Evolutionary conservation across 2,113 vertebrate species (phyloP), one percentile per base, ranked within the genome.

Genomic region (Gobiocypris rarus): DNA sequence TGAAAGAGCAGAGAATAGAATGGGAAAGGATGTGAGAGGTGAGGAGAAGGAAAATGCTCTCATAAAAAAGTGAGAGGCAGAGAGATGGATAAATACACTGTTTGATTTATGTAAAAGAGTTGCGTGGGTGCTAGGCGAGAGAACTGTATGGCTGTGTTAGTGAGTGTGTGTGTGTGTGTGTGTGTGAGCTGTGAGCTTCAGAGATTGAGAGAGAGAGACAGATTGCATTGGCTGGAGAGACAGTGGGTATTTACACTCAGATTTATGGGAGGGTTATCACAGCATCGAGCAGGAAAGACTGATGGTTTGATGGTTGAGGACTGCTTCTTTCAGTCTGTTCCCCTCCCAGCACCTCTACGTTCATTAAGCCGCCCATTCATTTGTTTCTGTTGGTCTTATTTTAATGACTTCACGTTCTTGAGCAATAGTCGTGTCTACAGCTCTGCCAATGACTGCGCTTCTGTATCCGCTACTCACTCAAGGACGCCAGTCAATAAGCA

Each of bases 101-200:
- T 92, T 89, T 92, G 90, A 93, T 92, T 93, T 92, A 93, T 93
- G 93, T 91, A 93, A 94, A 94, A 86, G 82, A 90, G 85, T 81
- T 92, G 92, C 87, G 92, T 93, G 93, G 92, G 91, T 91, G 92
- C 26, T 86, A 86, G 75, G 84, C 85, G 89, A 91, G 87, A 82
- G 77, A 86, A 86, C 85, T 73, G 85, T 87, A 75, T 80, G 88
- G 82, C 31, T 85, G 70, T 85, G 86, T 84, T 83, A 11, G 86
- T 79, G 82, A 87, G 85, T 69, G 80, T 69, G 83, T 43, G 84
- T 79, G 82, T 31, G 31, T 31, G 31, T 31, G 3, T 74, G 67
- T 82, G 84, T 81, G 61, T 70, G 76, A 86, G 76, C 6, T 65
- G 74, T 73, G 76, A 76, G 84, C 73, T 10, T 22, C n/a, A 81